Base-by-base conservation (phyloP, 2,888 invertebrate genomes). In the Anticlea derivata region DNA sequence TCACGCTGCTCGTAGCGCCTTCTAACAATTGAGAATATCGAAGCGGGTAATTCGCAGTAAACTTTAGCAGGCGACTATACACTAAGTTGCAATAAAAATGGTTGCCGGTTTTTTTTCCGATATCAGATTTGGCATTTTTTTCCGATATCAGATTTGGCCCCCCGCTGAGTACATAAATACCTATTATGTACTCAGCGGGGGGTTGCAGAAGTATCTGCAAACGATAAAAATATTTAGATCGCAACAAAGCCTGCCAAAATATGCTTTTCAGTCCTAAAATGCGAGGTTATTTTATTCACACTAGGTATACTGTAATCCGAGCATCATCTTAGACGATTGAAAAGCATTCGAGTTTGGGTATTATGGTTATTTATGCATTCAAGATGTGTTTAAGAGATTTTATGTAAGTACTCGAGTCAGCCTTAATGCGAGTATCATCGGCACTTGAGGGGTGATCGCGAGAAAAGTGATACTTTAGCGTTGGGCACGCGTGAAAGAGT, bases 351-450 rank as follows among this genome's bases (percentile, higher is more conserved):
- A 47, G 52, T 41, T 40, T 33, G 38, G 39, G 20, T 24, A 31
- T 31, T 13, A 13, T n/a, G 23, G n/a, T 41, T 46, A 23, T 58
- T 49, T 49, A 47, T 50, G 45, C 11, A 45, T 53, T 53, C 41
- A 20, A 57, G 60, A 57, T 58, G 55, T 50, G 50, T 45, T 50
- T 27, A 13, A 35, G 43, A 45, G 43, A 48, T 49, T 57, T 50
- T 60, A 55, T 56, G 40, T 30, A 17, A 47, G 37, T 37, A 48
- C 37, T 55, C 23, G 20, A 49, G 44, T 40, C 22, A 30, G 44
- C 41, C 40, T 33, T 34, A 40, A 43, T 46, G 40, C 41, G 27
- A 46, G 37, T 50, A 48, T 51, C 45, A 55, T 38, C n/a, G 51
- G 33, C 33, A 49, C 44, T 57, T 45, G 43, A 47, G 34, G 31